Evolutionary conservation across 2,113 vertebrate genomes (phyloP).

Genomic region (Stegostoma tigrinum): DNA sequence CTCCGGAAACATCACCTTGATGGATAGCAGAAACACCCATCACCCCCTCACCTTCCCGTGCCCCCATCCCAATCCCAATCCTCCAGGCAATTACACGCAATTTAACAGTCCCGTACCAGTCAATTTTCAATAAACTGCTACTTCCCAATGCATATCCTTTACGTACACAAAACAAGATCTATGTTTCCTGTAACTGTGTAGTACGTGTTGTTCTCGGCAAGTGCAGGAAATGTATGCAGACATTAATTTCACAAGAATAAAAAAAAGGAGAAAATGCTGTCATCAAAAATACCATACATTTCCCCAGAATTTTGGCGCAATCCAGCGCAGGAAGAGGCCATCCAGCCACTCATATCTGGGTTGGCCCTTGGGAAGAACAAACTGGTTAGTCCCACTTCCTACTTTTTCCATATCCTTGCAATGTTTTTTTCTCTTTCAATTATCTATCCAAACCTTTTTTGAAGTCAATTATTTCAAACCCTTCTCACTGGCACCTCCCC

Average conservation of each 20-base stretch:
- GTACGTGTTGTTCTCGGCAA: not conserved
- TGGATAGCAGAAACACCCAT: not conserved
- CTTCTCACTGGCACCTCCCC: no score
- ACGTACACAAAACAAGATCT: not conserved
- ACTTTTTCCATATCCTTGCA: not conserved
- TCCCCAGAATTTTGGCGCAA: not conserved
- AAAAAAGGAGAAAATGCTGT: not conserved
- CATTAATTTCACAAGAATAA: not conserved
- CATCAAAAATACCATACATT: not conserved
- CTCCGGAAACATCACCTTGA: not conserved
- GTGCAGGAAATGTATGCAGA: not conserved
- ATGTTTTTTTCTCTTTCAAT: not conserved
- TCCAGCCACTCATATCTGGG: not conserved
- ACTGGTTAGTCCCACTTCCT: not conserved
- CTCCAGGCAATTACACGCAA: not conserved
- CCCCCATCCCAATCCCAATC: not conserved
- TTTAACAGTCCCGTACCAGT: not conserved
- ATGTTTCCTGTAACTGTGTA: not conserved
- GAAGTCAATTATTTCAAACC: not conserved
- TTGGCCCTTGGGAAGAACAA: not conserved
- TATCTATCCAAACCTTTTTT: not conserved
- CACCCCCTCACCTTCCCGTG: not conserved
- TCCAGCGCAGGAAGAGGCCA: not conserved
- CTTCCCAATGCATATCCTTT: not conserved
- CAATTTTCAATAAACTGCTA: not conserved